Conservation (phyloP, 92 coral and sea anemone genomes). For the Virgularia gustaviana region DNA sequence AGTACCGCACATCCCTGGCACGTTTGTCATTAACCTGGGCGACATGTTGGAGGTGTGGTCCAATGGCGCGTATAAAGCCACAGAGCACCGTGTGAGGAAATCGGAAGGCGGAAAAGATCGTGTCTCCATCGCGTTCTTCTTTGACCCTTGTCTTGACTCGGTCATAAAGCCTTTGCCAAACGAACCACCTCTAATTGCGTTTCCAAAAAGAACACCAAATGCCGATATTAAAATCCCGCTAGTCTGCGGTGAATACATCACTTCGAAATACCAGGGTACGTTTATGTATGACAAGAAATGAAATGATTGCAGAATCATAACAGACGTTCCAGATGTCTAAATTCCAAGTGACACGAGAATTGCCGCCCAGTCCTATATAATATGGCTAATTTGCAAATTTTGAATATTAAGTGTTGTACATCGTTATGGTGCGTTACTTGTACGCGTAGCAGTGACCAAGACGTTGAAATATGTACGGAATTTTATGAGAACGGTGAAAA, state of each 20-base stretch:
- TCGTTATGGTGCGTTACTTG: too few relatives aligned
- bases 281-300: slow-evolving; percentile 25
- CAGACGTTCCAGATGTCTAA: too few relatives aligned
- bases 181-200: slow-evolving; percentile 55
- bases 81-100: slow-evolving; percentile 59
- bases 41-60: slow-evolving; percentile 79
- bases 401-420: too few relatives aligned
- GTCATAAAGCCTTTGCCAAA: slow-evolving; percentile 56
- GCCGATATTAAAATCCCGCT: slow-evolving; percentile 51
- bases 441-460: too few relatives aligned
- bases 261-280: slow-evolving; percentile 49
- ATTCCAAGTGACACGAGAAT: too few relatives aligned
- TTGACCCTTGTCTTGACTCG: slow-evolving; percentile 65
- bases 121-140: slow-evolving; percentile 67
- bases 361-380: too few relatives aligned
- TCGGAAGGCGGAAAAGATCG: slow-evolving; percentile 49
- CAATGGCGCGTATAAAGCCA: slow-evolving; percentile 64
- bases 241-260: slow-evolving; percentile 60
- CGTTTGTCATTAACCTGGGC: slow-evolving; percentile 69
- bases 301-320: neutral
- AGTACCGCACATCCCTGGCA: slow-evolving; percentile 64
- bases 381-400: neutral
- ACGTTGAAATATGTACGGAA: too few relatives aligned
- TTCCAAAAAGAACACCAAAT: slow-evolving; percentile 28
- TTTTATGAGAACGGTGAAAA: too few relatives aligned